Evolutionary conservation across 2,797 vertebrate genomes (phyloP), one percentile per base, ranked within the genome.

Genomic region (Eulemur albifrons): DNA sequence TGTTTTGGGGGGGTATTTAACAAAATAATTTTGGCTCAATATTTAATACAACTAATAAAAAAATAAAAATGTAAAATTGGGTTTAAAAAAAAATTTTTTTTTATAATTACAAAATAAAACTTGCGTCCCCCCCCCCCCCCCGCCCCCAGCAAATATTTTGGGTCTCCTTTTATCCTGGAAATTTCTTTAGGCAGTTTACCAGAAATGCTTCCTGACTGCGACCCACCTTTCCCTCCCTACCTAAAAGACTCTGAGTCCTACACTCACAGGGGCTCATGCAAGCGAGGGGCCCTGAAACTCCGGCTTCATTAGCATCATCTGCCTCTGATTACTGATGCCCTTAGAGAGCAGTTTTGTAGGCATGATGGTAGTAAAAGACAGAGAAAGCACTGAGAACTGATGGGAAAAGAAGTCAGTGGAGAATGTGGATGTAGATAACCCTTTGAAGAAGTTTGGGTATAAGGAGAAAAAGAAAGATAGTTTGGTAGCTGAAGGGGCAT

Each of bases 141-240:
- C 38, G 38, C 40, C 40, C 5, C 40, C 12, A 40, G 43, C 25
- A 1, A 67, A 40, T 54, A 38, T 84, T 87, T 63, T 27, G 8
- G 30, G 12, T 50, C 12, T 27, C 59, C 11, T n/a, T 43, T 57
- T 35, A 23, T 43, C 13, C 43, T 30, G 54, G 38, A 79, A 48
- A 91, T 89, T 93, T 89, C 83, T 69, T 95, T 50, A 83, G 79
- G 38, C 10, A 63, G 7, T 48, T 94, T 88, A 52, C 17, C 38
- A 97, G 81, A 93, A 92, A 82, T 43, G 32, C 30, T 87, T 85
- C 5, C 54, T 79, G 79, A 86, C 14, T 73, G 7, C 9, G 70
- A n/a, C 17, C 8, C 40, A 32, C 3, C 52, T 59, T 83, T 12
- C 7, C 4, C 2, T 88, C 45, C 30, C 57, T 27, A n/a, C 67